Evolutionary conservation across 2,888 invertebrate genomes (phyloP), one percentile per base, ranked within the genome.

Genomic region (Metellina segmentata): DNA sequence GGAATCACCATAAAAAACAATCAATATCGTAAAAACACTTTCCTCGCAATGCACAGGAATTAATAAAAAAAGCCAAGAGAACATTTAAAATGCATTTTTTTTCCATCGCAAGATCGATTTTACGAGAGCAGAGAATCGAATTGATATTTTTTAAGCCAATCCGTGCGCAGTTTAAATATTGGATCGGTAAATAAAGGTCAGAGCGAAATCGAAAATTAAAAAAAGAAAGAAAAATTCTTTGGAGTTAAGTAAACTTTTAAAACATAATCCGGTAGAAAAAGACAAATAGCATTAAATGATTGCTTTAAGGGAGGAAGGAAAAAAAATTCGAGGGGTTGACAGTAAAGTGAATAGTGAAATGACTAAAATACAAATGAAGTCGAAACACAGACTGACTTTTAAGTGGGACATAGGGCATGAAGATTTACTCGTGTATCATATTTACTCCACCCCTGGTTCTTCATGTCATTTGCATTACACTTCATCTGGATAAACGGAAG

Each of bases 361-460:
- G 9, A 61, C 71, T 16, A 49, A 71, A 82, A 52, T 51, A 71
- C 70, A 19, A 9, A n/a, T 71, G n/a, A 70, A 71, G 51, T 71
- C 82, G 71, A 34, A 81, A 81, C 51, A 78, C 78, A 78, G 52
- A 19, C 75, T 75, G 51, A 9, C 51, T 78, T 81, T 11, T 48
- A 81, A 81, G 52, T 81, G 48, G 52, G 52, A 52, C 78, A 78
- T 51, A 52, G 19, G 16, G 52, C 8, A 5, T 16, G 52, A 52
- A 51, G 52, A 78, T 78, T 78, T 49, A 34, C 4, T 61, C 61
- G 9, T 11, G 34, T 34, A 61, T 16, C 5, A 61, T 61, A 61
- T 61, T 11, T 61, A 61, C 7, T 16, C 61, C 61, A 61, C 61
- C 61, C 61, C 61, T 9, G 61, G 5, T 61, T 61, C 0, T 16